These are phyloP conservation scores for Craseonycteris thonglongyai DNA, from an alignment of 2,113 vertebrate species.

Conservation along the genomic window DNA sequence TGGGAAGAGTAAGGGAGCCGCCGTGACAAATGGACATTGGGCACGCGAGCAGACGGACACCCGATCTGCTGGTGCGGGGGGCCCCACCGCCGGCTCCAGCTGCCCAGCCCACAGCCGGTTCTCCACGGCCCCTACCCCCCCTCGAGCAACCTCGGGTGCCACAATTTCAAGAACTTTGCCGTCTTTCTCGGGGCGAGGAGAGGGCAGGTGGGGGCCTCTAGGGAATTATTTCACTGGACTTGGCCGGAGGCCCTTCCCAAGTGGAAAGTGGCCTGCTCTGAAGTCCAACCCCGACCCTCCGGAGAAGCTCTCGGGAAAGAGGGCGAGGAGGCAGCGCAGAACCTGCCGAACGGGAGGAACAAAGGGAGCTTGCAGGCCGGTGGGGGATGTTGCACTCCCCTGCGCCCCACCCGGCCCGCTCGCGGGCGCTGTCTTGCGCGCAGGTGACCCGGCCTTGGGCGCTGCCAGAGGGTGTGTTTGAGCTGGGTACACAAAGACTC, in stretches of 20 bases:
- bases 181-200: background rate
- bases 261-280: background rate
- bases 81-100: background rate
- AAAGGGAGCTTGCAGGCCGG: background rate
- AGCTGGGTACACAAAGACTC: conserved; percentile 12
- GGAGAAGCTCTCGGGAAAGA: background rate
- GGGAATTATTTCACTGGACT: background rate
- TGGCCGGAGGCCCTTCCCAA: background rate
- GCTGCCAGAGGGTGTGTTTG: background rate
- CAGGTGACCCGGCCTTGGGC: conserved; percentile 3
- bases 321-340: background rate
- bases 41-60: background rate
- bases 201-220: background rate
- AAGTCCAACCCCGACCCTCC: background rate
- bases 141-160: background rate
- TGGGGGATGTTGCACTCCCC: background rate
- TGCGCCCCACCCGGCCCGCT: background rate
- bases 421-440: background rate
- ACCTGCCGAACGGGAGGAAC: background rate
- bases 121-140: background rate
- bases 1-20: background rate
- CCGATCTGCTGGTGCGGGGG: background rate
- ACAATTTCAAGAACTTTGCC: background rate
- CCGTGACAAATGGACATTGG: conserved; percentile 46
- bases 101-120: background rate